phyloP scores from a whole-genome alignment of 2,888 invertebrate genomes.

The Gerris lacustris region DNA sequence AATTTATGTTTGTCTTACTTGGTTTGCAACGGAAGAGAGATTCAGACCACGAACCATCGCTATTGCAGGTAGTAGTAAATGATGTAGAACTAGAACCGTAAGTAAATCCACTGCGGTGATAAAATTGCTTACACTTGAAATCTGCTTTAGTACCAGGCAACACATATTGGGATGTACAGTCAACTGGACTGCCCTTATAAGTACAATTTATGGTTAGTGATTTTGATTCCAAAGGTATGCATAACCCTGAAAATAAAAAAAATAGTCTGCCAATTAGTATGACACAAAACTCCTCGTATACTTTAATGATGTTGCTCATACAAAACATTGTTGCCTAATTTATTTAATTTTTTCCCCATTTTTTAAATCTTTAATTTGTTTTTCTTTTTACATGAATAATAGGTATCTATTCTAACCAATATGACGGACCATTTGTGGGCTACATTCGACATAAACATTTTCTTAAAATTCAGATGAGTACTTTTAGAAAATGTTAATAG shows the following conservation, averaged over 20 bases:
- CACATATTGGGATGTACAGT: slow-evolving; percentile 21
- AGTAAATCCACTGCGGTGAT: slow-evolving; percentile 15
- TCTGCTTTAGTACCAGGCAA: slow-evolving; percentile 24
- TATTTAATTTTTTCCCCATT: too few species aligned
- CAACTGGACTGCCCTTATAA: slow-evolving; percentile 20
- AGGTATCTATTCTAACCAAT: too few species aligned
- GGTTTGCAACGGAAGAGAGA: slow-evolving; percentile 27
- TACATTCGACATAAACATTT: too few species aligned
- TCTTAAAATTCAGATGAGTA: too few species aligned
- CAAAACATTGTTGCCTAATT: too few species aligned
- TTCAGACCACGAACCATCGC: slow-evolving; percentile 25
- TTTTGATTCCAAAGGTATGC: slow-evolving; percentile 24
- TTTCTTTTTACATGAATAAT: too few species aligned
- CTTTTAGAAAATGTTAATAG: too few species aligned
- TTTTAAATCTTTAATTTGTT: too few species aligned
- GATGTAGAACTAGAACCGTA: slow-evolving; percentile 7
- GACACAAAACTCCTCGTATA: too few species aligned
- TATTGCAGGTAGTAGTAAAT: slow-evolving; percentile 18
- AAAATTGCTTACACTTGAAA: slow-evolving; percentile 23
- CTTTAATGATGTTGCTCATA: too few species aligned
- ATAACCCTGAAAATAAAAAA: slow-evolving; percentile 24
- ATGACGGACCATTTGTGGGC: too few species aligned
- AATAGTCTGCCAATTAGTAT: too few species aligned
- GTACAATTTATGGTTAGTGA: slow-evolving; percentile 25
- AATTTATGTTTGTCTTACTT: slow-evolving; percentile 19